Conservation (phyloP, 2,888 invertebrate species). For the Siphlonurus alternatus region DNA sequence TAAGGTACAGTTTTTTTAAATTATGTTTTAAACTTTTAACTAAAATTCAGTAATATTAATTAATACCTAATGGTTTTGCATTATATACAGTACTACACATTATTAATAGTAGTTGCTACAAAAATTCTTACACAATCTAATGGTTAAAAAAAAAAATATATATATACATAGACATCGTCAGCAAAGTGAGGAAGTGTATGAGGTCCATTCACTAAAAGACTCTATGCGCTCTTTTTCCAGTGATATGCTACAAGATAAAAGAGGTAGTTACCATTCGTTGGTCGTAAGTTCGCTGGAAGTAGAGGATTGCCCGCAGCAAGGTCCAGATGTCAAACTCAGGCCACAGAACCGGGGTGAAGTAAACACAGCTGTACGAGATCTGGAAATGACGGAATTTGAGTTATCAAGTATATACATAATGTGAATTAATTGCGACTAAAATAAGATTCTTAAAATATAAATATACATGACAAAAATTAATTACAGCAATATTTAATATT, state of each 20-base stretch:
- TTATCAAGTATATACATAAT: background rate
- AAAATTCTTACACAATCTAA: too few species aligned
- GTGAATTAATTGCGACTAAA: background rate
- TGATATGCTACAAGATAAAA: too few species aligned
- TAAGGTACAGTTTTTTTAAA: too few species aligned
- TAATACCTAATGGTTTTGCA: too few species aligned
- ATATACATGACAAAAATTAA: background rate
- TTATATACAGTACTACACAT: too few species aligned
- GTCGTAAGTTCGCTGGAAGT: conserved; percentile 52
- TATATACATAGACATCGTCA: background rate
- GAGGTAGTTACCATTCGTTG: conserved; percentile 4
- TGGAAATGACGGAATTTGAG: conserved; percentile 26
- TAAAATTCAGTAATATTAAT: too few species aligned
- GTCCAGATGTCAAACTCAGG: conserved; percentile 93
- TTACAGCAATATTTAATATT: background rate
- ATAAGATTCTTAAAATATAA: background rate
- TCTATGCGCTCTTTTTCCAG: too few species aligned
- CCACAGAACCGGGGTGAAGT: conserved; percentile 86
- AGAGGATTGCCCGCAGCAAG: conserved; percentile 66
- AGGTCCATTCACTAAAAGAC: too few species aligned
- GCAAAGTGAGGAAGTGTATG: background rate
- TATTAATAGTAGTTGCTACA: too few species aligned
- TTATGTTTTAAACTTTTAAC: too few species aligned
- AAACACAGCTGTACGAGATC: conserved; percentile 61
- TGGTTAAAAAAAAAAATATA: too few species aligned